Evolutionary conservation across 2,888 invertebrate genomes (phyloP).

Genomic region (Andrena camellia): DNA sequence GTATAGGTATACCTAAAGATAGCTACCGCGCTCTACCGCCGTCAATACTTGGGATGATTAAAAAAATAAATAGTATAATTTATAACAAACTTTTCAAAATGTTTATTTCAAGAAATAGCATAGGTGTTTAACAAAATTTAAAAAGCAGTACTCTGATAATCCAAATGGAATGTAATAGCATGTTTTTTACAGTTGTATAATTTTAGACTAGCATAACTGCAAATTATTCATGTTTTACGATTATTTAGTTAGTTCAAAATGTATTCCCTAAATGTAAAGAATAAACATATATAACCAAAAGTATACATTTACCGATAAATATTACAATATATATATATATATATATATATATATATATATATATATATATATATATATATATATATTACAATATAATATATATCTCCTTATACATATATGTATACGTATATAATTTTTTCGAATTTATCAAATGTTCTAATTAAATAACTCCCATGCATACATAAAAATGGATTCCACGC

Average conservation of each 20-base stretch:
- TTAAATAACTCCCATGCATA: neutral
- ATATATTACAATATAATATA: neutral
- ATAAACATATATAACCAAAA: neutral
- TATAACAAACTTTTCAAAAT: too few relatives aligned
- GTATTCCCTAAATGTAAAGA: slow-evolving; percentile 4
- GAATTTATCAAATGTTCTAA: neutral
- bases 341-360: neutral
- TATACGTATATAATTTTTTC: neutral
- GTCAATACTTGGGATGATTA: too few relatives aligned
- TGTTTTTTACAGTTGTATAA: neutral
- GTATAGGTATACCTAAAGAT: too few relatives aligned
- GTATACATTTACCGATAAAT: neutral
- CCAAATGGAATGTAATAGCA: too few relatives aligned
- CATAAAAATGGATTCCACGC: neutral
- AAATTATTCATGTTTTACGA: neutral
- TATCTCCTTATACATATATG: neutral
- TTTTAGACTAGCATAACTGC: slow-evolving; percentile 9
- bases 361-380: neutral
- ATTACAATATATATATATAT: neutral
- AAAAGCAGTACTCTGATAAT: too few relatives aligned
- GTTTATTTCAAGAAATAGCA: too few relatives aligned
- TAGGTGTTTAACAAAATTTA: too few relatives aligned
- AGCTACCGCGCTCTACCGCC: too few relatives aligned
- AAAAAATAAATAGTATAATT: too few relatives aligned
- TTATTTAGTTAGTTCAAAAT: neutral